These are phyloP conservation scores for Podabrus alpinus DNA, from an alignment of 2,888 invertebrate species.

Conservation along the genomic window DNA sequence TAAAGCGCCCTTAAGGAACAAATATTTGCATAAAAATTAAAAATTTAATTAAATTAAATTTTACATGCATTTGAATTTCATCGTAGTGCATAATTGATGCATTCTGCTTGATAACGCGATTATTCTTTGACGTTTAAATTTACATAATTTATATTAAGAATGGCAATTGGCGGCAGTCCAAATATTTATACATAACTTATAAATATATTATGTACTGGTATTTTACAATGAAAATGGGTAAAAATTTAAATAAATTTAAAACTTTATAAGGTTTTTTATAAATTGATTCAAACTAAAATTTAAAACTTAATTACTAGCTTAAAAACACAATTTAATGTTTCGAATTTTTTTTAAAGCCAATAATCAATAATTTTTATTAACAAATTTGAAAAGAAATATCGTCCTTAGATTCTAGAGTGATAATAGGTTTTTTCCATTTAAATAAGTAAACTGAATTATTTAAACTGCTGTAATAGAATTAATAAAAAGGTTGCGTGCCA, in stretches of 20 bases:
- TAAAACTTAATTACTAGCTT: too few relatives aligned
- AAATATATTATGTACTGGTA: too few relatives aligned
- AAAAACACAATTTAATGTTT: too few relatives aligned
- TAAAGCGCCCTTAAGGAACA: neutral
- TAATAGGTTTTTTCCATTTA: neutral
- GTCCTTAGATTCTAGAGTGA: neutral
- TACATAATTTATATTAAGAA: neutral
- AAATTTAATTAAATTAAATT: neutral
- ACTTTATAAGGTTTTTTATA: too few relatives aligned
- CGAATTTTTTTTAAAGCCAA: too few relatives aligned
- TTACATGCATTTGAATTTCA: neutral
- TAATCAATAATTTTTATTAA: too few relatives aligned
- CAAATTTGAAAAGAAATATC: neutral
- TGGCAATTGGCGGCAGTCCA: too few relatives aligned
- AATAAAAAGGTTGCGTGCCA: neutral
- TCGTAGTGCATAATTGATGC: neutral
- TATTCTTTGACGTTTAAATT: neutral
- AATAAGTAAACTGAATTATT: neutral
- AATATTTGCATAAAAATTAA: neutral
- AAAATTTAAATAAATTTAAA: too few relatives aligned
- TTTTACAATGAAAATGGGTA: too few relatives aligned
- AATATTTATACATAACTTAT: too few relatives aligned
- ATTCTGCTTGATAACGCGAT: neutral
- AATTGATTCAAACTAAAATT: too few relatives aligned
- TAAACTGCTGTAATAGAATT: neutral